A percentile compares a stretch with the other conserved stretches of the same genome.
phyloP scores from a whole-genome alignment of 2,113 vertebrate species.

The Osmerus eperlanus region DNA sequence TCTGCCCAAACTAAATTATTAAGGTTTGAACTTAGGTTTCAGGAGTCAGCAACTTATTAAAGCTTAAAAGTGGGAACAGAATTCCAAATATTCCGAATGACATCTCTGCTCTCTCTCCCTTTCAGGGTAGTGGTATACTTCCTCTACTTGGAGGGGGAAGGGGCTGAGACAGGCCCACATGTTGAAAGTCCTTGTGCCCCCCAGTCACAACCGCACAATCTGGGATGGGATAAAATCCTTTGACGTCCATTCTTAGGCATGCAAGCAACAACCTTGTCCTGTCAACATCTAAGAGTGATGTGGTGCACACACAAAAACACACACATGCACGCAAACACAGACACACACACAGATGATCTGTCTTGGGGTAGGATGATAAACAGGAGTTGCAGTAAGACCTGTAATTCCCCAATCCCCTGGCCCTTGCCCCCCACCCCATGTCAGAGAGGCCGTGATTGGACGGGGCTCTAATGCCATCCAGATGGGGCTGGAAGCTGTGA shows the following conservation, averaged over 20 bases:
- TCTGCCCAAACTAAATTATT: neutral
- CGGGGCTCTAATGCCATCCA: conserved; percentile 59
- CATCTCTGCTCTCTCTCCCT: neutral
- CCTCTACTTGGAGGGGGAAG: too few species aligned
- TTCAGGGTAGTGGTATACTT: too few species aligned
- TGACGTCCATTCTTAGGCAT: neutral
- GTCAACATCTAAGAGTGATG: neutral
- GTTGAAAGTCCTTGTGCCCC: too few species aligned
- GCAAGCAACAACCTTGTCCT: neutral
- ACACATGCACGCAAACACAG: neutral
- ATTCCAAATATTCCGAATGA: neutral
- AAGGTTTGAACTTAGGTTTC: too few species aligned
- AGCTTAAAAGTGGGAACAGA: too few species aligned
- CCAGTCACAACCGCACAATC: neutral
- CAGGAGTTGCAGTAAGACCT: conserved; percentile 45
- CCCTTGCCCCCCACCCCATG: conserved; percentile 39
- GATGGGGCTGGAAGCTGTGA: conserved; percentile 55
- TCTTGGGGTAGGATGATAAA: conserved; percentile 33
- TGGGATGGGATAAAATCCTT: neutral
- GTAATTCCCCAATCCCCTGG: conserved; percentile 15
- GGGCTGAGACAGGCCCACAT: too few species aligned
- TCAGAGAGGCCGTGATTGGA: conserved; percentile 13
- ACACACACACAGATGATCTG: conserved; percentile 2
- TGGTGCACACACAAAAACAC: neutral
- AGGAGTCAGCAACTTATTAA: too few species aligned